phyloP scores from a whole-genome alignment of 2,888 invertebrate genomes.

The Diaperis boleti region DNA sequence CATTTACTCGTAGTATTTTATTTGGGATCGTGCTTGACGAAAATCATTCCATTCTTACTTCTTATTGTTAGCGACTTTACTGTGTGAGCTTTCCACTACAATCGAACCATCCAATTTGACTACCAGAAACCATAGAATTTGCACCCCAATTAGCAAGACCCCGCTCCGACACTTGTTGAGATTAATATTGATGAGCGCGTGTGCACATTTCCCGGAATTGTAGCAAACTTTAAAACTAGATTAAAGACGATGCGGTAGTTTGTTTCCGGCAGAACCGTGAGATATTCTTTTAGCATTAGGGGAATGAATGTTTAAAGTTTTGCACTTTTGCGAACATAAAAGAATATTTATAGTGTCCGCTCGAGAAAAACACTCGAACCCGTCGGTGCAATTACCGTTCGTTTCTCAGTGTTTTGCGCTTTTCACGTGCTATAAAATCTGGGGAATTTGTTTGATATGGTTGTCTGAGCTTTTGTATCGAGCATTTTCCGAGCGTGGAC shows the following conservation, averaged over 20 bases:
- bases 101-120: no score
- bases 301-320: conserved; percentile 41
- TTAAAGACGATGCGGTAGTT: conserved; percentile 38
- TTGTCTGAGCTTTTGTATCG: conserved; percentile 1
- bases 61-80: background rate
- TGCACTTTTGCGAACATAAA: conserved; percentile 31
- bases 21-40: no score
- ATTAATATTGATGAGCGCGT: conserved; percentile 49
- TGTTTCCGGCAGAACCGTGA: conserved; percentile 34
- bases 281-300: conserved; percentile 42
- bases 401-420: conserved; percentile 16
- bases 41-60: background rate
- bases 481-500: background rate
- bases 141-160: background rate
- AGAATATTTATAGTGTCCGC: conserved; percentile 40
- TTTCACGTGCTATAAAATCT: conserved; percentile 12
- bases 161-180: conserved; percentile 48
- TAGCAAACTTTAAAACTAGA: conserved; percentile 42
- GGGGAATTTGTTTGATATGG: conserved; percentile 14
- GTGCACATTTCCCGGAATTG: background rate
- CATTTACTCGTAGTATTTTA: background rate
- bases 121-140: background rate
- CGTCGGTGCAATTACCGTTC: conserved; percentile 18
- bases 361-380: conserved; percentile 17
- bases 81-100: no score